Evolutionary conservation across 1,140 invertebrate genomes (phyloP).

Genomic region (Goniozus legneri): DNA sequence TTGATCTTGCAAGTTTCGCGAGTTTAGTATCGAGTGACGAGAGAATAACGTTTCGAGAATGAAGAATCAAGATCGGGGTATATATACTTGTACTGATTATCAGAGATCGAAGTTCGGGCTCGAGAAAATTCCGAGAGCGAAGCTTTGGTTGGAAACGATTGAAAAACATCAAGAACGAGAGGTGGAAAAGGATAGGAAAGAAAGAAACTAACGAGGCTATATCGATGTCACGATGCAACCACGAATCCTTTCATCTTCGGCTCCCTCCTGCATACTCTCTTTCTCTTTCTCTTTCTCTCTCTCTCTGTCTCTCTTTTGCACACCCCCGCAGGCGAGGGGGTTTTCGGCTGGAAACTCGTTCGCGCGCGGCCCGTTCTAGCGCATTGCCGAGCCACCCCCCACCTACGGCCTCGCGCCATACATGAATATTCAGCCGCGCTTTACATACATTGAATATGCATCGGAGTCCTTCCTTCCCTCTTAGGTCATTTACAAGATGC

Average conservation of each 20-base stretch:
- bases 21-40: no score
- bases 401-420: no score
- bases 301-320: background rate
- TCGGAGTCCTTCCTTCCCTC: constrained; percentile 48
- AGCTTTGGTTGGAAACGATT: no score
- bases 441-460: constrained; percentile 53
- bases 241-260: background rate
- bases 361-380: constrained; percentile 30
- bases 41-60: no score
- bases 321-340: constrained; percentile 1
- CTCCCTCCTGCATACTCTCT: background rate
- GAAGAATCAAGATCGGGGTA: no score
- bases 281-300: background rate
- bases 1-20: no score
- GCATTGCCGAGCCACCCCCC: constrained; percentile 43
- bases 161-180: background rate
- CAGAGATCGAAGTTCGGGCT: no score
- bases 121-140: no score
- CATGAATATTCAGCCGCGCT: constrained; percentile 50
- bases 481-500: constrained; percentile 53
- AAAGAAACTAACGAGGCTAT: background rate
- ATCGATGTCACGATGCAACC: background rate
- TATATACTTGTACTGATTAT: no score
- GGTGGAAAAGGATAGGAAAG: background rate
- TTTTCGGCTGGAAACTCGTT: constrained; percentile 1